These are phyloP conservation scores for Philopedon plagiatum DNA, from an alignment of 2,888 invertebrate species.

Conservation along the genomic window DNA sequence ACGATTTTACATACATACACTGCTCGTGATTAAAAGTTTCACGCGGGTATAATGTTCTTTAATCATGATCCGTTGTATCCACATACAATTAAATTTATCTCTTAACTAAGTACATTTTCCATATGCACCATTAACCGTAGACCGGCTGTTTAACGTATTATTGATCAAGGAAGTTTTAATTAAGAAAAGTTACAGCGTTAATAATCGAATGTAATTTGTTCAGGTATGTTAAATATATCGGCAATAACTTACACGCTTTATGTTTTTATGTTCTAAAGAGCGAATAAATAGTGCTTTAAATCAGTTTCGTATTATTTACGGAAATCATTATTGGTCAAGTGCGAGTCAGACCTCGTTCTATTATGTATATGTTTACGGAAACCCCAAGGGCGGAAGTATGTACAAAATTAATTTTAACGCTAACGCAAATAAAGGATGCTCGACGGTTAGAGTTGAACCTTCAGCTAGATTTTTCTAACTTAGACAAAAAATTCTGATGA, in stretches of 20 bases:
- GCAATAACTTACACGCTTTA: constrained; percentile 9
- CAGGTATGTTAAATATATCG: constrained; percentile 17
- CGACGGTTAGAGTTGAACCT: too few relatives aligned
- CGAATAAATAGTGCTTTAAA: not conserved
- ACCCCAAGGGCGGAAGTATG: too few relatives aligned
- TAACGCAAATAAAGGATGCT: too few relatives aligned
- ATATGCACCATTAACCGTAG: not conserved
- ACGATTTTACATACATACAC: too few relatives aligned
- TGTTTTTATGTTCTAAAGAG: not conserved
- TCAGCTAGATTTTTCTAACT: too few relatives aligned
- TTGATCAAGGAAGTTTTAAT: constrained; percentile 31
- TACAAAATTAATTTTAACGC: too few relatives aligned
- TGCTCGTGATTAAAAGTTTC: too few relatives aligned
- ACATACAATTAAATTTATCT: too few relatives aligned
- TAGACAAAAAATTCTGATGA: too few relatives aligned
- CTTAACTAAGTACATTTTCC: not conserved
- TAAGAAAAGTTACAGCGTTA: not conserved
- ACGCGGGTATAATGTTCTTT: too few relatives aligned
- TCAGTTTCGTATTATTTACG: constrained; percentile 1
- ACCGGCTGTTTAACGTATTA: not conserved
- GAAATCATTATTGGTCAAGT: not conserved
- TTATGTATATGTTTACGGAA: too few relatives aligned
- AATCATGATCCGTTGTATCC: too few relatives aligned
- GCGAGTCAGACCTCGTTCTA: not conserved
- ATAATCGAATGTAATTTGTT: constrained; percentile 27